Base-by-base conservation (phyloP, 2,888 invertebrate genomes). In the Megaustenia siamemsis region DNA sequence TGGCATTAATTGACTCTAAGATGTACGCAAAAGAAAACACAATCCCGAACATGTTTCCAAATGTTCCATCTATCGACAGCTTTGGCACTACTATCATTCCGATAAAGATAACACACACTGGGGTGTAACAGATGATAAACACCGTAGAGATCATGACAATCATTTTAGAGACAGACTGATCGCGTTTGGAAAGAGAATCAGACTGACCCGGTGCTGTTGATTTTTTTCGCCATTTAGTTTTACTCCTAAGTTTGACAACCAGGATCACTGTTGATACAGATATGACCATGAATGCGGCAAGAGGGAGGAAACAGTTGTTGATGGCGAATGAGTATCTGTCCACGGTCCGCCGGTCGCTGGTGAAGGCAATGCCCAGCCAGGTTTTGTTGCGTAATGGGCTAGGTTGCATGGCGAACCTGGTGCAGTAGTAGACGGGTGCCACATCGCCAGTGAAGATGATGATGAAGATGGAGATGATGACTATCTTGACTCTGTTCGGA, bases 81-180 rank as follows among this genome's bases (percentile, higher is more conserved):
- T 43, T 45, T 24, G 79, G 79, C 1, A 43, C 79, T 12, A 45
- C 45, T 10, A 79, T 66, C 45, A 66, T 21, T 21, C 60, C 68
- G 10, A 68, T 79, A 28, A 79, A 79, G 43, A 60, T 45, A 5
- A 79, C 49, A 66, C 63, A 79, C 1, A 79, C 63, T 4, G 79
- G 79, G 40, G 40, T 66, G 32, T 45, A 79, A n/a, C 79, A 79
- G 32, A 79, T 60, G 32, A 79, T 79, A 38, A 79, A 79, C 6
- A 79, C n/a, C 6, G 79, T 79, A 5, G 79, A 63, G 3, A 79
- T 68, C 79, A 79, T 79, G 6, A 79, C 66, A 10, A 79, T 66
- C 79, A 79, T 79, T 21, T 79, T 79, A 21, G 79, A 40, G 0
- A 79, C 79, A 2, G 56, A 32, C n/a, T 63, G 43, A 32, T 79